A percentile compares a stretch with the other conserved stretches of the same genome.
Evolutionary conservation across 1,140 invertebrate genomes (phyloP).

Genomic region (Habropoda laboriosa): DNA sequence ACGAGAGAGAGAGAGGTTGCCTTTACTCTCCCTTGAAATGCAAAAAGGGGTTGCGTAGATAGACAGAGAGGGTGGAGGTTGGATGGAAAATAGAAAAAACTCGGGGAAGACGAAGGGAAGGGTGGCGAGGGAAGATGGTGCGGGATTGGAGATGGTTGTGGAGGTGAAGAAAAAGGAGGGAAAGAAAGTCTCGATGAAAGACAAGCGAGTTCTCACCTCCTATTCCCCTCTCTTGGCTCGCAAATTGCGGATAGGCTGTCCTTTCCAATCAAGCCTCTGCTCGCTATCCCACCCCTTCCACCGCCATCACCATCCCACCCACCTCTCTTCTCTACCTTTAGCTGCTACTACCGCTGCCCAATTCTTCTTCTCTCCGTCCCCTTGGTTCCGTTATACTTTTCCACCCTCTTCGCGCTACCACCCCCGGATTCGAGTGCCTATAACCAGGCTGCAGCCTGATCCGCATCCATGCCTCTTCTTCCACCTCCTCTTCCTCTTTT

Average conservation of each 20-base stretch:
- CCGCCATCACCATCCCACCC: conserved; percentile 16
- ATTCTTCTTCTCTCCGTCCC: conserved; percentile 65
- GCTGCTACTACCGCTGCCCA: conserved; percentile 34
- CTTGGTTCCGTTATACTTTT: conserved; percentile 57
- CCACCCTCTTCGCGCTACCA: conserved; percentile 42
- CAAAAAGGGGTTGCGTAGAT: conserved; percentile 62
- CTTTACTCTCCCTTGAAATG: conserved; percentile 57
- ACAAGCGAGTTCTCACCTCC: conserved; percentile 73
- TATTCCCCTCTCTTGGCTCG: conserved; percentile 58
- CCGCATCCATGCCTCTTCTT: conserved; percentile 52
- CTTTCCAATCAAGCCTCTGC: conserved; percentile 73
- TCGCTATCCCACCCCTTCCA: conserved; percentile 33
- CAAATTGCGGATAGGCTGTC: conserved; percentile 75
- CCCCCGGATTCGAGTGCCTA: conserved; percentile 45
- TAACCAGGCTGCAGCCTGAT: conserved; percentile 57
- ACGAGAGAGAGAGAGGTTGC: no score
- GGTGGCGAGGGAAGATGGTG: not conserved
- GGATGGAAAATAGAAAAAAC: conserved; percentile 42
- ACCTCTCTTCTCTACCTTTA: conserved; percentile 34
- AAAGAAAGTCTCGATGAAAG: conserved; percentile 67
- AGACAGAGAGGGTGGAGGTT: conserved; percentile 1
- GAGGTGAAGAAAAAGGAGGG: conserved; percentile 28
- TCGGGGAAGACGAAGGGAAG: not conserved
- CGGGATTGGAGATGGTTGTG: not conserved
- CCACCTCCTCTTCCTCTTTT: not conserved